Percentiles rank a stretch among this genome's conserved stretches.
Conservation (phyloP, 1,140 invertebrate species). For the Acyrthosiphon pisum region DNA sequence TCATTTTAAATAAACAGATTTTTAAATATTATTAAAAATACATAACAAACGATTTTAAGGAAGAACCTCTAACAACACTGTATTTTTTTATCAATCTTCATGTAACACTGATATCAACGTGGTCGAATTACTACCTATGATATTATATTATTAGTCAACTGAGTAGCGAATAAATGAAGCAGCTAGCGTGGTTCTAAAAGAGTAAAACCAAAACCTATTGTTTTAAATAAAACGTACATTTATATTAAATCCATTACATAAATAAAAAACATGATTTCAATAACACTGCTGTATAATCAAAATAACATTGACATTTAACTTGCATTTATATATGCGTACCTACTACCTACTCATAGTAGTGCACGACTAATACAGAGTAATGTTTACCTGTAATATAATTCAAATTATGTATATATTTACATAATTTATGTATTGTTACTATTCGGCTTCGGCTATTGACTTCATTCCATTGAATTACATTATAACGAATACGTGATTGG, state of each 20-base stretch:
- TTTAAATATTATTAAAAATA: not conserved
- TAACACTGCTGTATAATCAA: not conserved
- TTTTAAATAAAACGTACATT: not conserved
- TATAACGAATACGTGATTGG: not conserved
- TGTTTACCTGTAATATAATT: not conserved
- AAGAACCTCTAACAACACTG: not conserved
- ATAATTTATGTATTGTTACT: not conserved
- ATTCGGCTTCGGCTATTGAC: not conserved
- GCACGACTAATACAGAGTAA: not conserved
- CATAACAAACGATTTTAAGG: not conserved
- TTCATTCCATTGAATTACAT: not conserved
- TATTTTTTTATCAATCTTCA: not conserved
- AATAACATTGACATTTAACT: not conserved
- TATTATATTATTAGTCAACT: not conserved
- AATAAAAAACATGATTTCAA: not conserved
- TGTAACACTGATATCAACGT: not conserved
- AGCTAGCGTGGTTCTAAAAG: not conserved
- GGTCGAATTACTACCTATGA: not conserved
- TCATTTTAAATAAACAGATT: not conserved
- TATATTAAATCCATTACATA: not conserved
- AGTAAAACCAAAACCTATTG: not conserved
- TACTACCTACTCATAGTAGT: no score
- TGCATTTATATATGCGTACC: not conserved
- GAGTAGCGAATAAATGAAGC: not conserved
- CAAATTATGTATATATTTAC: not conserved